Percentiles rank a stretch among this genome's conserved stretches.
These are phyloP conservation scores for Falco rusticolus DNA, from an alignment of 2,797 vertebrate genomes.

Conservation along the genomic window DNA sequence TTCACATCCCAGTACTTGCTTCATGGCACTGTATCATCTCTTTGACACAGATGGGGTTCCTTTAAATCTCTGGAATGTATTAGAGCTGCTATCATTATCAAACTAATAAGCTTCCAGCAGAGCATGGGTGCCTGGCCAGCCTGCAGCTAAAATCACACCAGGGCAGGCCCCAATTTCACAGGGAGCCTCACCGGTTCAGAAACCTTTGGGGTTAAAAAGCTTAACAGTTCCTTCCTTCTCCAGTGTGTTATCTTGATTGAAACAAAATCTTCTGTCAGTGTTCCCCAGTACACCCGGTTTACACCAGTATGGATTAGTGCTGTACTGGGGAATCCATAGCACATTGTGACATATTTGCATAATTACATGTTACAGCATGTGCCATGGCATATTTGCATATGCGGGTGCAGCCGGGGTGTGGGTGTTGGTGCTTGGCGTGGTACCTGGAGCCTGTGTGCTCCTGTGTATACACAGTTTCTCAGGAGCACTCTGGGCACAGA, in stretches of 20 bases:
- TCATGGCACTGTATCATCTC: constrained; percentile 1
- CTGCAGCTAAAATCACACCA: neutral
- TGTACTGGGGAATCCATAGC: neutral
- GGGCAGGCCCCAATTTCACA: neutral
- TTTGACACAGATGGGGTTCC: constrained; percentile 17
- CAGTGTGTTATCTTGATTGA: neutral
- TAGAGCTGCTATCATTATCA: constrained; percentile 36
- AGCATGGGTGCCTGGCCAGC: neutral
- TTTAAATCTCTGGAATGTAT: constrained; percentile 29
- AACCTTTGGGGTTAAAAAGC: neutral
- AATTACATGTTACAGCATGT: neutral
- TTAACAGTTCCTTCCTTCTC: neutral
- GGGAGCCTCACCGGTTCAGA: neutral
- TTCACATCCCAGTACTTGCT: constrained; percentile 8
- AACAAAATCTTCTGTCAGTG: neutral
- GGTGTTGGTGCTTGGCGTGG: neutral
- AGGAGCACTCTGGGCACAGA: neutral
- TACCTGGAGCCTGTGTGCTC: neutral
- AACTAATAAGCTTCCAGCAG: neutral
- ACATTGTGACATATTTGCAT: neutral
- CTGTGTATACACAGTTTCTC: neutral
- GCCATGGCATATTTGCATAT: neutral
- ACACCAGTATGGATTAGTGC: neutral
- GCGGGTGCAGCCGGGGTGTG: neutral
- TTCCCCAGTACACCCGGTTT: neutral